Evolutionary conservation across 2,888 invertebrate species (phyloP).

Genomic region (Nasonovia ribisnigri): DNA sequence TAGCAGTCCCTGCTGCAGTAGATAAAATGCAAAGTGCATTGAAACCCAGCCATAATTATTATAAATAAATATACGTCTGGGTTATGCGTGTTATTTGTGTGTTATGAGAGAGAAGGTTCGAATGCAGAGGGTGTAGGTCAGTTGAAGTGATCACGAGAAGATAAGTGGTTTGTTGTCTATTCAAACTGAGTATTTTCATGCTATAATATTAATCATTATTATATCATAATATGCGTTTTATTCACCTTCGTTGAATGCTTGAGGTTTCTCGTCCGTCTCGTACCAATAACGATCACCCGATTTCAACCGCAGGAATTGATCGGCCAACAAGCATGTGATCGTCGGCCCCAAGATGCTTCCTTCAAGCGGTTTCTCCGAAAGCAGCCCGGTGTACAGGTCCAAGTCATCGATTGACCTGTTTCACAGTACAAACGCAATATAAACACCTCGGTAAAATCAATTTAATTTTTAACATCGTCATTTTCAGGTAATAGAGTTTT

Average conservation of each 20-base stretch:
- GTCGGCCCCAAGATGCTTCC: conserved; percentile 87
- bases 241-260: conserved; percentile 79
- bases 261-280: conserved; percentile 77
- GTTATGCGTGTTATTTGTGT: neutral
- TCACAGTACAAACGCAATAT: neutral
- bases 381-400: conserved; percentile 88
- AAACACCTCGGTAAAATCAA: neutral
- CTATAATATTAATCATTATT: neutral
- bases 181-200: neutral
- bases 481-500: neutral
- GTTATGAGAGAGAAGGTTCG: neutral
- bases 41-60: neutral
- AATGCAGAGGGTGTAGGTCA: neutral
- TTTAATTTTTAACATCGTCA: neutral
- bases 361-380: conserved; percentile 81
- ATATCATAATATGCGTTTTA: neutral
- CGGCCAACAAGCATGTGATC: conserved; percentile 84
- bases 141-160: neutral
- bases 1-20: too few relatives aligned
- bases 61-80: neutral
- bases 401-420: conserved; percentile 82
- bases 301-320: conserved; percentile 87
- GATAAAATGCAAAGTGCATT: neutral
- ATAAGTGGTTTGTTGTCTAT: neutral
- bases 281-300: conserved; percentile 91